A percentile compares a stretch with the other conserved stretches of the same genome.
phyloP scores from a whole-genome alignment of 2,113 vertebrate genomes.

The Bufo gargarizans region DNA sequence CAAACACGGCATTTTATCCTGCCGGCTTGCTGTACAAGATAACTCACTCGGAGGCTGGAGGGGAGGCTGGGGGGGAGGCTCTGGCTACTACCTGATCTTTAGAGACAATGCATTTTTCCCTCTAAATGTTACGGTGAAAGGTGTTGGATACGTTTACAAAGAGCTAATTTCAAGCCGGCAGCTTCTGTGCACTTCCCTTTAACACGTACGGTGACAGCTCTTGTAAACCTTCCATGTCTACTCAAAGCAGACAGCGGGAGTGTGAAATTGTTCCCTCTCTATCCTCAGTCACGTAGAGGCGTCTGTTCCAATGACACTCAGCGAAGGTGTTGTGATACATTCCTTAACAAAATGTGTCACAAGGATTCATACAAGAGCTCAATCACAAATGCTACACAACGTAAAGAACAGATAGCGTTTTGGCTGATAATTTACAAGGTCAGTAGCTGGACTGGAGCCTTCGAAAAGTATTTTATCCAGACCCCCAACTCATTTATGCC shows the following conservation, averaged over 20 bases:
- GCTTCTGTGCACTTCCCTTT: conserved; percentile 27
- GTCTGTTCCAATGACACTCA: conserved; percentile 46
- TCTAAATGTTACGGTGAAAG: conserved; percentile 52
- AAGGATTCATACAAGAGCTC: conserved; percentile 9
- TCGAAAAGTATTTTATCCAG: not conserved
- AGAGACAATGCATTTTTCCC: conserved; percentile 39
- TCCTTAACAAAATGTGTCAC: conserved; percentile 36
- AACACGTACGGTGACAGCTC: conserved; percentile 51
- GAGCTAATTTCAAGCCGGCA: conserved; percentile 53
- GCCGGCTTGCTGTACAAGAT: conserved; percentile 74
- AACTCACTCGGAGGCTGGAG: conserved; percentile 60
- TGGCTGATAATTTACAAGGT: not conserved
- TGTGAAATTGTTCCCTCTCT: conserved; percentile 54
- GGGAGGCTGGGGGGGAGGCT: not conserved
- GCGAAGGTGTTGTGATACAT: conserved; percentile 44
- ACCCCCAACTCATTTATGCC: not conserved
- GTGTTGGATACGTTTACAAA: conserved; percentile 47
- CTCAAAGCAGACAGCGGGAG: conserved; percentile 43
- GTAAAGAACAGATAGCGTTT: not conserved
- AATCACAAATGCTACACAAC: not conserved
- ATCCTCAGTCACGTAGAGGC: conserved; percentile 31
- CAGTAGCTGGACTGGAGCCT: not conserved
- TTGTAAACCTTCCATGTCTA: conserved; percentile 50
- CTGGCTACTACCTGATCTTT: conserved; percentile 49
- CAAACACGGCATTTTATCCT: conserved; percentile 63